A percentile compares a stretch with the other conserved stretches of the same genome.
Conservation (phyloP, 2,113 vertebrate genomes). For the Gadus chalcogrammus region DNA sequence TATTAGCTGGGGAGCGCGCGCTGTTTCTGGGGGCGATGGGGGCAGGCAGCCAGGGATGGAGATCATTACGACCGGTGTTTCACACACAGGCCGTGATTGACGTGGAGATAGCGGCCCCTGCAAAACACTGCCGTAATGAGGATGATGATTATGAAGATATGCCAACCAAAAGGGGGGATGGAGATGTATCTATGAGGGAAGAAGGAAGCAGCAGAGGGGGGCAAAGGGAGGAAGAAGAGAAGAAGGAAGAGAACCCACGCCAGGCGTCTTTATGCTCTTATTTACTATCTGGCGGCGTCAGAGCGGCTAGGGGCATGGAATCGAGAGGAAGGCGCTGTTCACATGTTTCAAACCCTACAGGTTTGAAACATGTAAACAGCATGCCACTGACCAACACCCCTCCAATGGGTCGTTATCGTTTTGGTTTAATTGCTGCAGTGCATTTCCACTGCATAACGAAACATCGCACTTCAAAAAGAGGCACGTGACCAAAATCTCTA, state of each 20-base stretch:
- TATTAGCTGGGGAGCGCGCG: constrained; percentile 70
- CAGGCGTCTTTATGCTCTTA: constrained; percentile 3
- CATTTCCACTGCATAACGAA: background rate
- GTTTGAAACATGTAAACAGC: no score
- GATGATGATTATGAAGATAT: constrained; percentile 60
- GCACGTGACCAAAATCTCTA: constrained; percentile 23
- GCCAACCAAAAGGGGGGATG: constrained; percentile 28
- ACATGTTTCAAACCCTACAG: no score
- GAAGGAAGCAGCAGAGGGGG: background rate
- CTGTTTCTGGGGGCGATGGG: constrained; percentile 68
- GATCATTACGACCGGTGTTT: constrained; percentile 76
- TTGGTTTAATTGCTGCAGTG: no score
- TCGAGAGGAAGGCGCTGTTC: background rate
- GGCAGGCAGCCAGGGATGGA: constrained; percentile 70
- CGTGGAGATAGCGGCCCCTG: constrained; percentile 61
- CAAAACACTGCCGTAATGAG: constrained; percentile 44
- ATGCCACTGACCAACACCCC: no score
- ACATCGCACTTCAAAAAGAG: constrained; percentile 48
- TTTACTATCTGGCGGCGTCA: constrained; percentile 71
- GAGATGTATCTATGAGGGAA: background rate
- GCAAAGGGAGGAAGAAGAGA: background rate
- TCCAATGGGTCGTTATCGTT: no score
- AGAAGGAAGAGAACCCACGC: constrained; percentile 56
- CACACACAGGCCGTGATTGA: constrained; percentile 71
- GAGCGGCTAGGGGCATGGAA: constrained; percentile 41